Evolutionary conservation across 2,888 invertebrate species (phyloP), one percentile per base, ranked within the genome.

Genomic region (Agrotis puta): DNA sequence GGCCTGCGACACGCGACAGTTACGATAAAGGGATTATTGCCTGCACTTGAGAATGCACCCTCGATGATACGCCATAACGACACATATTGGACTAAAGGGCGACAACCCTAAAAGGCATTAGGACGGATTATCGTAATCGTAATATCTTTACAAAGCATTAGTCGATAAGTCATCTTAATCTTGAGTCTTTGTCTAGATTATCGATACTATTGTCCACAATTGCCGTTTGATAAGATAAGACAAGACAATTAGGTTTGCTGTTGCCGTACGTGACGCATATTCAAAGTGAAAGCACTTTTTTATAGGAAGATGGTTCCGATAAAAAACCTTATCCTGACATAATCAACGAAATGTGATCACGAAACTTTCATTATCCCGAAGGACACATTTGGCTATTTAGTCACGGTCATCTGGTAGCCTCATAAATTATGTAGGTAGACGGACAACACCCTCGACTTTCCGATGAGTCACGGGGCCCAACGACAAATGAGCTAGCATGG

Each of bases 41-140:
- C 88, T 92, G 91, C 92, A 92, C 93, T 94, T 89, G 86, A 91
- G 90, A 92, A 93, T 94, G 94, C 94, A 95, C 95, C 94, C 94
- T 74, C 83, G 27, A 74, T 64, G 80, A 74, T 83, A 74, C 70
- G 62, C 69, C 88, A 92, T 93, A 83, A 85, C 85, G 85, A 83
- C 87, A 85, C 79, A 92, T 92, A 92, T 93, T 89, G 91, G 88
- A 90, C 75, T 88, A 89, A 85, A 90, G 92, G 92, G 91, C 90
- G 92, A 88, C 89, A 89, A 91, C 93, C 94, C 94, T 91, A 84
- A 85, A 74, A 77, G 87, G 89, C 90, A 92, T 94, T 92, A 93
- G 87, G 87, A 82, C 82, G 92, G 93, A 94, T 95, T 94, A 95
- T 93, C 92, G 93, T 89, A 88, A 95, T 93, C 92, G 93, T 89